Conservation (phyloP, 2,113 vertebrate species). For the Mustela nigripes region DNA sequence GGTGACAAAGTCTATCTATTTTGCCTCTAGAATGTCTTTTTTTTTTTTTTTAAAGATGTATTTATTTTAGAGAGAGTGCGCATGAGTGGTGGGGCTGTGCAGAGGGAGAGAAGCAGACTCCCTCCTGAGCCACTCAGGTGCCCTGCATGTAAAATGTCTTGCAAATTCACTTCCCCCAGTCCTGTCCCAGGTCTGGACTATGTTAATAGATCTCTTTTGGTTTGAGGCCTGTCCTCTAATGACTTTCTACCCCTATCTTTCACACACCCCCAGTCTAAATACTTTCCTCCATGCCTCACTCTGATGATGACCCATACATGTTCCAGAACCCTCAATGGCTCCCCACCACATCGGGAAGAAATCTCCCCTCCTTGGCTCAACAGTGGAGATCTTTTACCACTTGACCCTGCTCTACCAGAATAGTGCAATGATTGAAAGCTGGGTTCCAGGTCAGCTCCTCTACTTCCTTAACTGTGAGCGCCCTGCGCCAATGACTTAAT, state of each 20-base stretch:
- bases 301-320: background rate
- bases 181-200: background rate
- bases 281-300: background rate
- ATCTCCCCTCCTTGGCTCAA: background rate
- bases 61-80: background rate
- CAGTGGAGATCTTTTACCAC: background rate
- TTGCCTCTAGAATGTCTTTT: background rate
- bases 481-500: background rate
- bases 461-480: background rate
- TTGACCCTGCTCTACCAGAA: background rate
- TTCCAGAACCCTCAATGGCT: background rate
- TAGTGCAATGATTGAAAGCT: background rate
- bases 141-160: background rate
- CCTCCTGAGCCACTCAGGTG: too few relatives aligned
- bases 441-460: background rate
- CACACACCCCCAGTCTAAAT: background rate
- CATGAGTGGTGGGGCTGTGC: background rate
- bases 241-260: background rate
- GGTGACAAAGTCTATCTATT: background rate
- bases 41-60: background rate
- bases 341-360: background rate
- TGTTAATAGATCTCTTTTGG: background rate
- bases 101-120: background rate
- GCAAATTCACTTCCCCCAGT: background rate
- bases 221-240: background rate